These are phyloP conservation scores for Copidosoma floridanum DNA, from an alignment of 1,140 invertebrate genomes.

Conservation along the genomic window DNA sequence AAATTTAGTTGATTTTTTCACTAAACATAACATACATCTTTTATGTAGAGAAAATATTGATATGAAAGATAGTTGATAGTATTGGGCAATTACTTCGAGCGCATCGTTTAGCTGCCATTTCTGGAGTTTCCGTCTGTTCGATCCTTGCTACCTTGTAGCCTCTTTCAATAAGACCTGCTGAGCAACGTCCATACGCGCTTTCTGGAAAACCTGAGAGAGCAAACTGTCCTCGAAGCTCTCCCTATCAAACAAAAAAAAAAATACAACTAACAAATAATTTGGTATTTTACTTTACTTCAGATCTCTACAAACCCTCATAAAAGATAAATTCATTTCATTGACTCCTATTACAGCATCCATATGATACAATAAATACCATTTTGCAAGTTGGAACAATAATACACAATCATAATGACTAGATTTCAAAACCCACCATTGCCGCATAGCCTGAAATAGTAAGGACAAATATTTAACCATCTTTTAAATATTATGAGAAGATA, in stretches of 20 bases:
- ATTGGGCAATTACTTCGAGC: slow-evolving; percentile 64
- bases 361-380: slow-evolving; percentile 98
- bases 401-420: slow-evolving; percentile 85
- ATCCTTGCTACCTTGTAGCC: slow-evolving; percentile 95
- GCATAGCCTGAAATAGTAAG: slow-evolving; percentile 80
- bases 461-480: no score
- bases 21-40: slow-evolving; percentile 35
- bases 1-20: slow-evolving; percentile 66
- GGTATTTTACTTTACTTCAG: slow-evolving; percentile 2
- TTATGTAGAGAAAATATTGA: background rate
- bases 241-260: slow-evolving; percentile 60
- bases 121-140: slow-evolving; percentile 98
- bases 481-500: no score
- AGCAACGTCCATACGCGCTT: slow-evolving; percentile 86
- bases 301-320: slow-evolving; percentile 78
- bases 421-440: slow-evolving; percentile 98
- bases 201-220: slow-evolving; percentile 98
- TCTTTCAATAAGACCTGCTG: slow-evolving; percentile 81
- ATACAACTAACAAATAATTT: no score
- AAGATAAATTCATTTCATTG: slow-evolving; percentile 85
- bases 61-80: background rate
- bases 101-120: slow-evolving; percentile 86
- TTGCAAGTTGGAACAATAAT: slow-evolving; percentile 97
- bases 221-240: slow-evolving; percentile 85
- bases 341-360: slow-evolving; percentile 96